phyloP scores from a whole-genome alignment of 2,888 invertebrate species.

The Acanthosepion pharaonis region DNA sequence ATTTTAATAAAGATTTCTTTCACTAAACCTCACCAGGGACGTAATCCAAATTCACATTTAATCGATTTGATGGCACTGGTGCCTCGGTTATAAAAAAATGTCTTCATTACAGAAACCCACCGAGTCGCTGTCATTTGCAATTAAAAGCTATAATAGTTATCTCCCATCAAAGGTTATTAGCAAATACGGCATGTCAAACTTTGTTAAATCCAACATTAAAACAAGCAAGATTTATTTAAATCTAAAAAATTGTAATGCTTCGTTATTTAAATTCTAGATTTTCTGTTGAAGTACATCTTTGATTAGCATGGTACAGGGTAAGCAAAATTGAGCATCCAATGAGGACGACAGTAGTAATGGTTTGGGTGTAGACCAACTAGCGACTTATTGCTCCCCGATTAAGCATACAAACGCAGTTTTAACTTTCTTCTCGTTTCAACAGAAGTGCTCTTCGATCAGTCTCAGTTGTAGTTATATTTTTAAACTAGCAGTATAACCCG shows the following conservation, averaged over 20 bases:
- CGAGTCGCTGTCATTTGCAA: background rate
- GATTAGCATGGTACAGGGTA: no score
- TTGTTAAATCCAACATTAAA: background rate
- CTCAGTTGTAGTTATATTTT: no score
- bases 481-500: no score
- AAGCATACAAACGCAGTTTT: no score
- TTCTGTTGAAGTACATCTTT: background rate
- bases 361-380: no score
- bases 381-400: no score
- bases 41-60: background rate
- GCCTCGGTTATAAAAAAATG: background rate
- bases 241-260: background rate
- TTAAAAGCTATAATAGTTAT: background rate
- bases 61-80: background rate
- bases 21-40: no score
- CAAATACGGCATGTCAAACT: background rate
- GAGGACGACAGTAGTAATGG: no score
- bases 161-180: background rate
- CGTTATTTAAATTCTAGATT: background rate
- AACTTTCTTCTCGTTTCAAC: no score
- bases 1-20: no score
- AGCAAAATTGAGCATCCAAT: no score
- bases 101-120: background rate
- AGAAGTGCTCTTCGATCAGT: no score
- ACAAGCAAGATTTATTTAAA: background rate